Evolutionary conservation across 2,888 invertebrate genomes (phyloP).

Genomic region (Myopa testacea): DNA sequence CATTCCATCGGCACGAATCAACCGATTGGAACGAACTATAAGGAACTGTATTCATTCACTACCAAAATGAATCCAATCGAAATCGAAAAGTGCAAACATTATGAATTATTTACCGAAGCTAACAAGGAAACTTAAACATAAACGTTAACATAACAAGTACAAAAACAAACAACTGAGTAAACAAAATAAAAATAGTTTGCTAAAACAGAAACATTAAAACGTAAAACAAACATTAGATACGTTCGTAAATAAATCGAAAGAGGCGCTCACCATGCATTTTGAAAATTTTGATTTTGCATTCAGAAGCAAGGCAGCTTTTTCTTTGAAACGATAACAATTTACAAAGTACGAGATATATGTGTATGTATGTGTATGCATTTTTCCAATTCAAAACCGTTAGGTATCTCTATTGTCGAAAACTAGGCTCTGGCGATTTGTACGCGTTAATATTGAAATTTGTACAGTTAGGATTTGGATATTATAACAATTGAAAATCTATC

Average conservation of each 20-base stretch:
- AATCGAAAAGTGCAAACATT: too few relatives aligned
- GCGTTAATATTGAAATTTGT: neutral
- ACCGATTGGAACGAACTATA: too few relatives aligned
- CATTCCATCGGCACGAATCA: too few relatives aligned
- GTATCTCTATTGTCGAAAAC: conserved; percentile 10
- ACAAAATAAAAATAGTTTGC: neutral
- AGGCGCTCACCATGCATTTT: conserved; percentile 40
- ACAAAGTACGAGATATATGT: too few relatives aligned
- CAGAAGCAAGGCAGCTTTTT: conserved; percentile 36
- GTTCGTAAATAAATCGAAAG: conserved; percentile 8
- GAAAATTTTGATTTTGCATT: conserved; percentile 39
- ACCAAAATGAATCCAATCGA: too few relatives aligned
- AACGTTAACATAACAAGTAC: neutral
- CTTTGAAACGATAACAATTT: conserved; percentile 19
- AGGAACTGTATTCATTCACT: too few relatives aligned
- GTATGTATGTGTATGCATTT: too few relatives aligned
- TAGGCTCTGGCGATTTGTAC: neutral
- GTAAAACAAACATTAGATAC: neutral
- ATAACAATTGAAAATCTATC: conserved; percentile 27
- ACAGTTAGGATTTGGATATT: conserved; percentile 18
- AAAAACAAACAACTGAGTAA: conserved; percentile 2
- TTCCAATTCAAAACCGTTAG: conserved; percentile 13
- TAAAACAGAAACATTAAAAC: neutral
- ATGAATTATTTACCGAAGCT: neutral
- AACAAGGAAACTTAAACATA: neutral